Evolutionary conservation across 2,113 vertebrate species (phyloP).

Genomic region (Amphilophus citrinellus): DNA sequence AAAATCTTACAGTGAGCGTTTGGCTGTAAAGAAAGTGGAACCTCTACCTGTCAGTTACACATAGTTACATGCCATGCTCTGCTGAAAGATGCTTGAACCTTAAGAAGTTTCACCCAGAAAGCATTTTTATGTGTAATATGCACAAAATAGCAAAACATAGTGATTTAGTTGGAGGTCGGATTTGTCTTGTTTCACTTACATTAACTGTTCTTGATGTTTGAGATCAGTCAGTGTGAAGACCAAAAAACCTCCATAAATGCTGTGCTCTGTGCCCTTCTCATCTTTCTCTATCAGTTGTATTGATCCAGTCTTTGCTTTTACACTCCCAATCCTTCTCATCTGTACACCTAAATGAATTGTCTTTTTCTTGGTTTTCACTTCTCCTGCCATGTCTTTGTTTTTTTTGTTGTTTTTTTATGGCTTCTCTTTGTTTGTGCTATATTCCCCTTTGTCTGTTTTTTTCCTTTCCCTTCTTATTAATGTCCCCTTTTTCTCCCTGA

Average conservation of each 20-base stretch:
- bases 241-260: background rate
- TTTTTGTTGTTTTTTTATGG: background rate
- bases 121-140: background rate
- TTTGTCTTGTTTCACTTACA: background rate
- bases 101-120: background rate
- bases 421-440: background rate
- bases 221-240: slow-evolving; percentile 1
- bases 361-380: background rate
- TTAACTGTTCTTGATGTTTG: background rate
- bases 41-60: slow-evolving; percentile 11
- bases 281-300: slow-evolving; percentile 48
- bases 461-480: background rate
- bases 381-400: background rate
- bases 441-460: background rate
- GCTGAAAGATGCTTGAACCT: slow-evolving; percentile 4
- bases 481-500: background rate
- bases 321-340: slow-evolving; percentile 7
- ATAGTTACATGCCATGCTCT: background rate
- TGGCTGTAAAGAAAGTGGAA: slow-evolving; percentile 8
- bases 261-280: slow-evolving; percentile 27
- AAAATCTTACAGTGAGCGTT: background rate
- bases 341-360: slow-evolving; percentile 25
- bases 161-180: background rate
- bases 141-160: background rate
- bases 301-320: slow-evolving; percentile 29